Conservation (phyloP, 2,888 invertebrate genomes). For the Diadromus collaris region DNA sequence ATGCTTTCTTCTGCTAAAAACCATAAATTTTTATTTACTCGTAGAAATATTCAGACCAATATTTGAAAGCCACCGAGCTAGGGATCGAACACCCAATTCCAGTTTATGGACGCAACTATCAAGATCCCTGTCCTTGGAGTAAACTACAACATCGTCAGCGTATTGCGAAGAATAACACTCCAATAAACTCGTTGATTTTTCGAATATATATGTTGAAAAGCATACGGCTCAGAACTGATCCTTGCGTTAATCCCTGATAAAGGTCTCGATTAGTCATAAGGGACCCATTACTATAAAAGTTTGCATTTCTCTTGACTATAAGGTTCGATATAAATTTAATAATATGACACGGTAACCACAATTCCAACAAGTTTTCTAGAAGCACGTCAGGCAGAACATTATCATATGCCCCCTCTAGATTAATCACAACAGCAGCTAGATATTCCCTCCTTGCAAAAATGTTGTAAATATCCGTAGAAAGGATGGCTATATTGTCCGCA, state of each 20-base stretch:
- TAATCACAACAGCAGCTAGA: slow-evolving; percentile 4
- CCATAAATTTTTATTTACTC: slow-evolving; percentile 18
- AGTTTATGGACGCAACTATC: neutral
- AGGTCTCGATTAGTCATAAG: neutral
- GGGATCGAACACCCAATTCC: neutral
- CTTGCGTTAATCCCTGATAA: slow-evolving; percentile 16
- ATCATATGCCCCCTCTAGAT: slow-evolving; percentile 30
- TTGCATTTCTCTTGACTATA: neutral
- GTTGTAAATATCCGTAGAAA: slow-evolving; percentile 28
- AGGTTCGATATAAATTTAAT: slow-evolving; percentile 1
- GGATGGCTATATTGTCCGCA: slow-evolving; percentile 9
- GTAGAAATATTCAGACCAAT: slow-evolving; percentile 8
- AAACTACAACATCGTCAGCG: slow-evolving; percentile 21
- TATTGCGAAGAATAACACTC: slow-evolving; percentile 11
- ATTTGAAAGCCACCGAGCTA: slow-evolving; percentile 1
- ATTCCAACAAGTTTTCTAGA: slow-evolving; percentile 6
- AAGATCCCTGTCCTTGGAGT: neutral
- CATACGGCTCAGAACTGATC: slow-evolving; percentile 7
- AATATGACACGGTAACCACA: neutral
- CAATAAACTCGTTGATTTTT: slow-evolving; percentile 11
- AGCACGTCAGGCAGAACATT: slow-evolving; percentile 4
- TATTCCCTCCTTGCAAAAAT: slow-evolving; percentile 8
- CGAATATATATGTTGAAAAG: slow-evolving; percentile 18
- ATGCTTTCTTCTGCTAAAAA: neutral
- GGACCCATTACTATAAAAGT: slow-evolving; percentile 10